phyloP scores from a whole-genome alignment of 2,888 invertebrate species.

The Geophilus truncorum region DNA sequence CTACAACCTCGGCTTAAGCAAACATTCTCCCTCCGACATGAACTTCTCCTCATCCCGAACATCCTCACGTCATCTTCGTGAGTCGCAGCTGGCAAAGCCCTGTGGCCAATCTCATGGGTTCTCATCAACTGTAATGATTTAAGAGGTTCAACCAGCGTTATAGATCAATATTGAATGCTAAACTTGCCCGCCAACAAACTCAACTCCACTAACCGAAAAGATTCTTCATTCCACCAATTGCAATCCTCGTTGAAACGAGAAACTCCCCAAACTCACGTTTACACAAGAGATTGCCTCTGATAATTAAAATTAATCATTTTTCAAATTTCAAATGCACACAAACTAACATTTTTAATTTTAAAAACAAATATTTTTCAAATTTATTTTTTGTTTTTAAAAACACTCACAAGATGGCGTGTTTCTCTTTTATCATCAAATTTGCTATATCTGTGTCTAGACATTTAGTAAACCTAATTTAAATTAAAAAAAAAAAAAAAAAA shows the following conservation, averaged over 20 bases:
- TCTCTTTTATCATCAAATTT: too few relatives aligned
- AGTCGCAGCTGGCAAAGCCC: constrained; percentile 21
- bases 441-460: too few relatives aligned
- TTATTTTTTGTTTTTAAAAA: too few relatives aligned
- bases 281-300: neutral
- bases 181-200: neutral
- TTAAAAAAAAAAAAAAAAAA: neutral
- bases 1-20: neutral
- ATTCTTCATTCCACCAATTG: neutral
- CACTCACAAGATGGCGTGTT: too few relatives aligned
- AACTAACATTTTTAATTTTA: too few relatives aligned
- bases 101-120: neutral
- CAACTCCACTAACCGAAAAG: neutral
- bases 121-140: constrained; percentile 9
- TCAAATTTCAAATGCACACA: neutral
- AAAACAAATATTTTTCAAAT: too few relatives aligned
- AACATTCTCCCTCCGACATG: neutral
- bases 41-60: neutral
- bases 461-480: too few relatives aligned
- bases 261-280: neutral
- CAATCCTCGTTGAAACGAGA: too few relatives aligned
- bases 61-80: neutral
- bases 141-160: neutral
- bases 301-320: neutral
- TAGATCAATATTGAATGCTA: neutral